These are phyloP conservation scores for Regulus satrapa DNA, from an alignment of 2,113 vertebrate genomes.

Conservation along the genomic window DNA sequence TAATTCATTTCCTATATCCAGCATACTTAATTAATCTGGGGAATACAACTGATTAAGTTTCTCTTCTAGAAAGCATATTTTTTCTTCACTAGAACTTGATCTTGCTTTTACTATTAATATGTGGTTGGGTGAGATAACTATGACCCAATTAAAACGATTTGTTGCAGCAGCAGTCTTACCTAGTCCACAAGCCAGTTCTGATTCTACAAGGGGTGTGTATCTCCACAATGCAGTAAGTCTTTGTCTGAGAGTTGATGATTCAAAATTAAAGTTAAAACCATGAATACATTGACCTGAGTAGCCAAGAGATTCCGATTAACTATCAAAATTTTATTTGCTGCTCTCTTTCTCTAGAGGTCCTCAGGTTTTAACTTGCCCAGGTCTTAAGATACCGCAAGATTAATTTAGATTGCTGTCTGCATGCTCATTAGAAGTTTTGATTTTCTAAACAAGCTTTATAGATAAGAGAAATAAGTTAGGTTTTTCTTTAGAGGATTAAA, in stretches of 20 bases:
- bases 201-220: not conserved
- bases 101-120: not conserved
- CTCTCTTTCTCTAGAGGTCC: not conserved
- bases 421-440: not conserved
- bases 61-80: not conserved
- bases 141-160: rapidly evolving
- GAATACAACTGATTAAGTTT: slow-evolving; percentile 24
- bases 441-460: not conserved
- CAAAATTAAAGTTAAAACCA: not conserved
- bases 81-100: not conserved
- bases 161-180: not conserved
- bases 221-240: not conserved
- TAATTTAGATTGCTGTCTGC: not conserved
- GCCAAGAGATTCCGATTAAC: not conserved
- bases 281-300: not conserved
- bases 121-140: not conserved
- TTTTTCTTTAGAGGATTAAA: not conserved
- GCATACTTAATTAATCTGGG: slow-evolving; percentile 17
- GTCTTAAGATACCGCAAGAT: not conserved
- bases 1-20: slow-evolving; percentile 30
- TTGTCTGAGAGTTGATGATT: not conserved
- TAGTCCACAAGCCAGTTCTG: not conserved
- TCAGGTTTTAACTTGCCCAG: not conserved
- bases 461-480: not conserved
- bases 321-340: not conserved